These are phyloP conservation scores for Cinclus mexicanus DNA, from an alignment of 2,113 vertebrate species.

Conservation along the genomic window DNA sequence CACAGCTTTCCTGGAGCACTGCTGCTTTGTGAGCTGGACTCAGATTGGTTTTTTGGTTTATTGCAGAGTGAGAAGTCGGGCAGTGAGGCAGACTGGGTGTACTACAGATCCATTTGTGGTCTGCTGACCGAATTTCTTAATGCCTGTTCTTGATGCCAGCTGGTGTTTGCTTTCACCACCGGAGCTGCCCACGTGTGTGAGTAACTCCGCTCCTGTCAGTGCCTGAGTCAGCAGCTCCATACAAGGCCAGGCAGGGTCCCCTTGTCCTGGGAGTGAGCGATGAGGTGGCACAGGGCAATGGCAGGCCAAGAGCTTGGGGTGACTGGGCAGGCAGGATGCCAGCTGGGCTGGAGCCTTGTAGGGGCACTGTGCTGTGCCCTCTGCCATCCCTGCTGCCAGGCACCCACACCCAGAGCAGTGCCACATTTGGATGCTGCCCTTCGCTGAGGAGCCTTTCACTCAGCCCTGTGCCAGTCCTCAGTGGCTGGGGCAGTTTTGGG, in stretches of 20 bases:
- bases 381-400: too few relatives aligned
- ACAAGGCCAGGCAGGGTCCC: conserved; percentile 1
- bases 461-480: background rate
- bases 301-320: background rate
- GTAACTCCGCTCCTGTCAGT: background rate
- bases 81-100: background rate
- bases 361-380: background rate
- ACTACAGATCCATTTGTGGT: background rate
- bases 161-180: conserved; percentile 1
- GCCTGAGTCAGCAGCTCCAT: conserved; percentile 18
- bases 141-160: background rate
- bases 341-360: background rate
- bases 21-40: background rate
- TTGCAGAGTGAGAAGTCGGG: background rate
- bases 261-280: background rate
- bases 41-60: rapidly evolving
- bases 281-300: background rate
- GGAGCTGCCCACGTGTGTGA: background rate
- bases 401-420: too few relatives aligned
- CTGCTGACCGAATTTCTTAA: conserved; percentile 8
- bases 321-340: rapidly evolving
- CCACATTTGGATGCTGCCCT: too few relatives aligned
- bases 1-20: background rate
- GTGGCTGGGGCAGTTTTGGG: background rate
- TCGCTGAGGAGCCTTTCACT: background rate